A percentile compares a stretch with the other conserved stretches of the same genome.
These are phyloP conservation scores for Sipunculus nudus DNA, from an alignment of 2,888 invertebrate genomes.

Conservation along the genomic window DNA sequence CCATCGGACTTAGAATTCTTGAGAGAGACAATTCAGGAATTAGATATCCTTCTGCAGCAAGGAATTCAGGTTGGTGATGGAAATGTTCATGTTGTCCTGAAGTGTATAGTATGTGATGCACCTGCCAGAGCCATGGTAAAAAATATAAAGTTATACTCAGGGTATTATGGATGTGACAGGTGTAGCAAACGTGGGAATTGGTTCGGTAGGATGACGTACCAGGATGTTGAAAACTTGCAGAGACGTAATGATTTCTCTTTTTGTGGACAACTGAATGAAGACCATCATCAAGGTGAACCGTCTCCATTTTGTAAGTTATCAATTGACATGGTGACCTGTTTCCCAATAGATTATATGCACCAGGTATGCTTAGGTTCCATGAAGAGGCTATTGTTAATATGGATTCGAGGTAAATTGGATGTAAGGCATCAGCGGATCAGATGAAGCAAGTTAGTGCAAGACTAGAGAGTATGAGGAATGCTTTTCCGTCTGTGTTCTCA, in stretches of 20 bases:
- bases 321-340: slow-evolving; percentile 15
- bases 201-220: slow-evolving; percentile 4
- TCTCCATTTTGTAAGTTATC: slow-evolving; percentile 8
- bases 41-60: too few species aligned
- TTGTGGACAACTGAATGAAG: neutral
- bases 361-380: neutral
- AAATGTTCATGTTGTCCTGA: neutral
- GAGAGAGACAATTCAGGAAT: too few species aligned
- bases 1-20: too few species aligned
- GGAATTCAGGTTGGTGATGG: too few species aligned
- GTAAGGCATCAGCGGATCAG: neutral
- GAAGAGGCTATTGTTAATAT: slow-evolving; percentile 1
- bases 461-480: neutral
- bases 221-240: neutral
- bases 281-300: slow-evolving; percentile 3
- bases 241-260: neutral
- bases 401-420: neutral
- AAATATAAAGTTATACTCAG: slow-evolving; percentile 18
- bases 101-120: slow-evolving; percentile 31
- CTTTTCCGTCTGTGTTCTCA: neutral
- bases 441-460: neutral
- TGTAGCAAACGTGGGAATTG: slow-evolving; percentile 20
- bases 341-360: slow-evolving; percentile 12
- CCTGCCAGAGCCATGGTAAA: slow-evolving; percentile 29
- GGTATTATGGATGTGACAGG: slow-evolving; percentile 29